Conservation (phyloP, 2,888 invertebrate species). For the Bugulina stolonifera region DNA sequence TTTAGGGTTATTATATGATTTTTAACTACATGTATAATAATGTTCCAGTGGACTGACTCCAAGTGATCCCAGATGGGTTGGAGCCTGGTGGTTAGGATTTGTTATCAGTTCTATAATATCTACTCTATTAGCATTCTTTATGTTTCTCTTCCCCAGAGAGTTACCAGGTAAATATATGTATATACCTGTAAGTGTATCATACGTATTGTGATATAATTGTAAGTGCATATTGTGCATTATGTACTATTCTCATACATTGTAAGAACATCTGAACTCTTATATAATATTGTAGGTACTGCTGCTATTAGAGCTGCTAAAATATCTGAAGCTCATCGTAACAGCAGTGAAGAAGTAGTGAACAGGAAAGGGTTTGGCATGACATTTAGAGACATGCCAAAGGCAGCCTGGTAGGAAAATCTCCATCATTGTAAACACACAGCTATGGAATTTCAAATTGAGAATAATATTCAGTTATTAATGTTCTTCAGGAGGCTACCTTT, state of each 20-base stretch:
- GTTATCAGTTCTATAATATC: constrained; percentile 68
- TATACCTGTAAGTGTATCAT: too few species aligned
- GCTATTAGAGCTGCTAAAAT: not conserved
- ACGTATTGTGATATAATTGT: too few species aligned
- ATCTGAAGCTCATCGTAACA: constrained; percentile 20
- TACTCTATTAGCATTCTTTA: constrained; percentile 73
- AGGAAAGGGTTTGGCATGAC: constrained; percentile 30
- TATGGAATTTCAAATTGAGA: too few species aligned
- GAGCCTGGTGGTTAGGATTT: constrained; percentile 46
- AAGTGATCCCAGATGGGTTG: constrained; percentile 40
- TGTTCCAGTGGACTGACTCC: constrained; percentile 11
- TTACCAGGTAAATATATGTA: constrained; percentile 55
- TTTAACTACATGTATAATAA: too few species aligned
- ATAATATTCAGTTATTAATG: too few species aligned
- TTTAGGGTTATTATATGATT: too few species aligned
- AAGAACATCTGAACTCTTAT: too few species aligned
- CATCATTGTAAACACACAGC: not conserved
- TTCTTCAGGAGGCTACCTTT: too few species aligned
- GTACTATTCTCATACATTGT: too few species aligned
- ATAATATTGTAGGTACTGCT: constrained; percentile 10
- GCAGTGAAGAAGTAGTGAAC: constrained; percentile 4
- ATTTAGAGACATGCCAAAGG: constrained; percentile 25
- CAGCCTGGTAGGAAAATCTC: constrained; percentile 9
- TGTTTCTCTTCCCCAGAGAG: constrained; percentile 82
- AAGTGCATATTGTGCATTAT: too few species aligned